Base-by-base conservation (phyloP, 2,797 vertebrate genomes). In the Euthynnus affinis region DNA sequence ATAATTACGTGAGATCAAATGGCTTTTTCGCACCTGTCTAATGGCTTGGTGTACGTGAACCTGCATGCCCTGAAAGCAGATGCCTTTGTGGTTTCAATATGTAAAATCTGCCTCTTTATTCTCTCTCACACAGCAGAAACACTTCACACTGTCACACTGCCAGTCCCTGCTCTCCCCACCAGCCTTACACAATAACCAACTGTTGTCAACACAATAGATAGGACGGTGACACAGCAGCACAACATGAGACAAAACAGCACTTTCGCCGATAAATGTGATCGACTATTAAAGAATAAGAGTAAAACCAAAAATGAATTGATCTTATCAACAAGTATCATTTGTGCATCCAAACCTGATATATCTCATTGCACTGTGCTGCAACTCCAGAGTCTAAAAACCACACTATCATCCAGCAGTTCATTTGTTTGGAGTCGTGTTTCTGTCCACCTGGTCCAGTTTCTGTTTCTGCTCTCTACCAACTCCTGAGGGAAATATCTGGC, bases 111-210 rank as follows among this genome's bases (percentile, higher is more conserved):
- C 23, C 76, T 64, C 57, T 51, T n/a, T n/a, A 37, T 53, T 67
- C 25, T 34, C 20, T 29, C 48, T 68, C 14, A 55, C 60, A 15
- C 73, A 74, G 59, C 53, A 82, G 74, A 77, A 64, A 74, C 73
- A 9, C 40, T 2, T 12, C 0, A 71, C 63, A 6, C 27, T 3
- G 40, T 49, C 32, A 29, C 40, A n/a, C 57, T 3, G 53, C 20
- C 44, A 14, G 23, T 7, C 40, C 17, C 34, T 10, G 40, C 29
- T 51, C 61, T 55, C 62, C 1, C 64, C 64, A 34, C 12, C 65
- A 9, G 34, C 34, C 49, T 20, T 13, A 51, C 17, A 52, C 46
- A 37, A 23, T 2, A 2, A 63, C 2, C 0, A 5, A 22, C 27
- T 22, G 52, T 22, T 67, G 49, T 56, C 60, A 20, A 34, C 68